Conservation (phyloP, 2,113 vertebrate genomes). For the Pholis gunnellus region DNA sequence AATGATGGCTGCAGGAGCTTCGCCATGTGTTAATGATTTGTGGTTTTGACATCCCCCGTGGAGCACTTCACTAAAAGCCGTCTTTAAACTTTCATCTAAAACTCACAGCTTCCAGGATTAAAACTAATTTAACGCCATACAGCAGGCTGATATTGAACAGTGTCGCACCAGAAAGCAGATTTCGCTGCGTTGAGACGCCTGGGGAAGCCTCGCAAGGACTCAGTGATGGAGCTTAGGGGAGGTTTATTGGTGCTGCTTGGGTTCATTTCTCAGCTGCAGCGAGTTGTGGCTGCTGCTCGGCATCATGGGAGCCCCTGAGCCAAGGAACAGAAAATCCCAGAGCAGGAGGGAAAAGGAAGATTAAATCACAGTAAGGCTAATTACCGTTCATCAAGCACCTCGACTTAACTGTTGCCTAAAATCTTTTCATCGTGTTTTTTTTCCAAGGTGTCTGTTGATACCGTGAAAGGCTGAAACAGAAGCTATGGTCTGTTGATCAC, state of each 20-base stretch:
- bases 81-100: constrained; percentile 58
- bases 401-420: background rate
- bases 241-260: constrained; percentile 43
- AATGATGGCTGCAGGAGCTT: constrained; percentile 32
- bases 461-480: background rate
- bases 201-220: constrained; percentile 34
- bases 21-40: constrained; percentile 32
- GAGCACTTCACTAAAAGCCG: constrained; percentile 40
- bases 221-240: constrained; percentile 47
- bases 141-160: constrained; percentile 36
- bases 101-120: constrained; percentile 58
- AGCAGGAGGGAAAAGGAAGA: background rate
- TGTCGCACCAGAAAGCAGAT: constrained; percentile 49
- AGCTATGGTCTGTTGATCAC: background rate
- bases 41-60: constrained; percentile 42
- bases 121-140: constrained; percentile 54
- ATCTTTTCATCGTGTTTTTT: constrained; percentile 12
- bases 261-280: constrained; percentile 54
- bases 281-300: constrained; percentile 19
- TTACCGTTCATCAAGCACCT: constrained; percentile 31
- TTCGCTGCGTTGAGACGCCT: constrained; percentile 24
- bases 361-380: constrained; percentile 13
- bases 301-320: constrained; percentile 30
- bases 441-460: background rate
- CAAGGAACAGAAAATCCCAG: constrained; percentile 2